These are phyloP conservation scores for Craterocephalus amniculus DNA, from an alignment of 2,797 vertebrate genomes.

Conservation along the genomic window DNA sequence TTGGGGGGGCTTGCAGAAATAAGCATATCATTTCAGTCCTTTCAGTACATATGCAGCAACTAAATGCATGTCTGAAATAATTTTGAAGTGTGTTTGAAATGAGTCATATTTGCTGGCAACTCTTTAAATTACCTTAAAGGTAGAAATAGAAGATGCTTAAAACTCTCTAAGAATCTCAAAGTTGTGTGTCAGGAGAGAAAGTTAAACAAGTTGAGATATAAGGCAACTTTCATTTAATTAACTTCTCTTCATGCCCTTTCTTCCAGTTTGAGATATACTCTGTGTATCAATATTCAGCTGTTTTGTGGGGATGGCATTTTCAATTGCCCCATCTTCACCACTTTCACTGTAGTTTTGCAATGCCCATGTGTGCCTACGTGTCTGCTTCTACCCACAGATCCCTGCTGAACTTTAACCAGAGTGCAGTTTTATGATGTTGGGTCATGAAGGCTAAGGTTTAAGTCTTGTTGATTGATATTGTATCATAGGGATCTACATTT, in stretches of 20 bases:
- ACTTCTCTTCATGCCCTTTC: not conserved
- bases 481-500: not conserved
- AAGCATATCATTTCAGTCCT: not conserved
- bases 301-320: not conserved
- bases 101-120: not conserved
- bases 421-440: not conserved
- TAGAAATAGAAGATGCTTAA: not conserved
- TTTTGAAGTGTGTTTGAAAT: not conserved
- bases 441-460: not conserved
- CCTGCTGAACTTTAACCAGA: constrained; percentile 8
- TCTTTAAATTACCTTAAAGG: not conserved
- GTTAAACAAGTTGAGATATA: not conserved
- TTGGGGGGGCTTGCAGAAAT: too few relatives aligned
- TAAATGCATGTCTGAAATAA: not conserved
- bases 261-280: not conserved
- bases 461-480: not conserved
- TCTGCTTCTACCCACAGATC: not conserved
- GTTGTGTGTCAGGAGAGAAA: not conserved
- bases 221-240: not conserved
- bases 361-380: not conserved
- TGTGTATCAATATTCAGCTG: not conserved
- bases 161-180: not conserved
- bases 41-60: too few relatives aligned
- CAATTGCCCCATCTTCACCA: not conserved
- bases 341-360: not conserved